These are phyloP conservation scores for Corythaeola cristata DNA, from an alignment of 2,113 vertebrate species.

Conservation along the genomic window DNA sequence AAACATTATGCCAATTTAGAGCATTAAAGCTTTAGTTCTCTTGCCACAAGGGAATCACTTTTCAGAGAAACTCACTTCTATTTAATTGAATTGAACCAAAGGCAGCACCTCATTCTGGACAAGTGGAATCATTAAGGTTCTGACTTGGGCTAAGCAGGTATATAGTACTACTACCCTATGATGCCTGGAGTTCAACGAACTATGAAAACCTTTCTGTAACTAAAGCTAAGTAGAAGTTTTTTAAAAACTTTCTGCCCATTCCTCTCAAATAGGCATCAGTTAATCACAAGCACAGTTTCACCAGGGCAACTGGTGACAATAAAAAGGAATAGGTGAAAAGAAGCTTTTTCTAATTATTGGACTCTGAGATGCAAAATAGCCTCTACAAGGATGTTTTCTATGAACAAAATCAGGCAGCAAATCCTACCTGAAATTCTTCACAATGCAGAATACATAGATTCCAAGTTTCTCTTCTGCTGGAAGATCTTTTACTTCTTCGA, in stretches of 20 bases:
- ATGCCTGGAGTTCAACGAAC: not conserved
- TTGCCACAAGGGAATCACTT: not conserved
- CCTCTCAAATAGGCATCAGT: not conserved
- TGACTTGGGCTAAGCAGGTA: not conserved
- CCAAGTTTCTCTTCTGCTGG: not conserved
- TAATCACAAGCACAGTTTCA: not conserved
- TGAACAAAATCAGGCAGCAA: not conserved
- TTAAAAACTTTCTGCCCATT: not conserved
- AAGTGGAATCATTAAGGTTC: not conserved
- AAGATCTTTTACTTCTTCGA: not conserved
- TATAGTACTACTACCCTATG: not conserved
- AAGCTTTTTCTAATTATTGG: not conserved
- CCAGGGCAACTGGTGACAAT: not conserved
- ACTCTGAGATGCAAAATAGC: not conserved
- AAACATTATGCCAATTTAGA: not conserved
- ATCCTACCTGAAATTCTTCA: not conserved
- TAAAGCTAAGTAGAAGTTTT: not conserved
- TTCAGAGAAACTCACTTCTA: not conserved
- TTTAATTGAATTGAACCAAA: not conserved
- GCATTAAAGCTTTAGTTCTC: not conserved
- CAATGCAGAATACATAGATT: not conserved
- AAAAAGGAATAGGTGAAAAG: not conserved
- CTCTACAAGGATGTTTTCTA: not conserved
- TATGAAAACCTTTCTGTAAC: not conserved
- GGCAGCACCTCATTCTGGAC: not conserved